Conservation (phyloP, 2,888 invertebrate genomes). For the Gastracanthus pulcherrimus region DNA sequence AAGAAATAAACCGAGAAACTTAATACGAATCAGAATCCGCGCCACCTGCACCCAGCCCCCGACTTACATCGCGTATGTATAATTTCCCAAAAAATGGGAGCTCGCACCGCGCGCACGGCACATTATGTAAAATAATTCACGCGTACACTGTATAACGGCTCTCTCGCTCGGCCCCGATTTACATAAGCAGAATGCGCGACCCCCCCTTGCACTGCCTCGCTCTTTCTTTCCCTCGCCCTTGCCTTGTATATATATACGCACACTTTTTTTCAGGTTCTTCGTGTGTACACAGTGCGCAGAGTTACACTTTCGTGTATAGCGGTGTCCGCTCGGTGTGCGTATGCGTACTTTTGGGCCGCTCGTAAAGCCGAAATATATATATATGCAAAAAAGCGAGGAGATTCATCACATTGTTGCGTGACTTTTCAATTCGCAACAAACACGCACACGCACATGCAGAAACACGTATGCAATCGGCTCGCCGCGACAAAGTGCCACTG, state of each 20-base stretch:
- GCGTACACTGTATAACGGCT: neutral
- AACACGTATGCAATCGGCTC: neutral
- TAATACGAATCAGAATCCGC: neutral
- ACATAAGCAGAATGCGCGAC: neutral
- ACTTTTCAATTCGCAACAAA: constrained; percentile 41
- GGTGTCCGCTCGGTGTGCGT: neutral
- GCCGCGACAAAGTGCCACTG: neutral
- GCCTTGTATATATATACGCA: neutral
- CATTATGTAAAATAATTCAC: constrained; percentile 1
- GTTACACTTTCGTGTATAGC: neutral
- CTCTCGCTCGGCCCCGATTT: neutral
- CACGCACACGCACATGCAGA: no score
- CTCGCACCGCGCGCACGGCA: neutral
- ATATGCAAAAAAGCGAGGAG: neutral
- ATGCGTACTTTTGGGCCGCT: neutral
- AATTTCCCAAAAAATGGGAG: neutral
- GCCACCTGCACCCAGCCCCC: neutral
- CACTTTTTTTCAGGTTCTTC: neutral
- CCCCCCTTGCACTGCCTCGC: neutral
- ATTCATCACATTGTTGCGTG: constrained; percentile 44
- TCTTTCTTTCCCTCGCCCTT: neutral
- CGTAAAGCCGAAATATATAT: no score
- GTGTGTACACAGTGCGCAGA: neutral
- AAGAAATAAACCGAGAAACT: neutral
- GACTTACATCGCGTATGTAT: neutral